A percentile compares a stretch with the other conserved stretches of the same genome.
Evolutionary conservation across 2,797 vertebrate genomes (phyloP).

Genomic region (Sarcophilus harrisii): DNA sequence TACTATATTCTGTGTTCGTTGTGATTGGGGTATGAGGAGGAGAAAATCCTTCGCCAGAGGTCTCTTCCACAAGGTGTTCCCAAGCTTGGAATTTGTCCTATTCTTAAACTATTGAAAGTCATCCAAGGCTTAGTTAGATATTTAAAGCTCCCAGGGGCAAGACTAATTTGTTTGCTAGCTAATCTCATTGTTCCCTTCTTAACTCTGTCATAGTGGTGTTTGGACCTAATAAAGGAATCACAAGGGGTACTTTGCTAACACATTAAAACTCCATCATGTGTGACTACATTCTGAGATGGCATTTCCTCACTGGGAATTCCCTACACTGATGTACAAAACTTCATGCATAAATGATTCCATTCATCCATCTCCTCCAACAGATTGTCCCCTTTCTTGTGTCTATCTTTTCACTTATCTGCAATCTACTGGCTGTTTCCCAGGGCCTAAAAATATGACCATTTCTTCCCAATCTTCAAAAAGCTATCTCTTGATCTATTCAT

Average conservation of each 20-base stretch:
- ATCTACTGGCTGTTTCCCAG: neutral
- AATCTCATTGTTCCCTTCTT: neutral
- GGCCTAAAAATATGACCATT: neutral
- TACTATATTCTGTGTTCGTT: neutral
- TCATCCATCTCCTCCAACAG: neutral
- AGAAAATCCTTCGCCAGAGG: neutral
- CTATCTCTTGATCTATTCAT: neutral
- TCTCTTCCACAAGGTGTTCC: neutral
- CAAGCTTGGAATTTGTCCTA: neutral
- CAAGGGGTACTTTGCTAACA: neutral
- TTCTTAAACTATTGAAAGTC: neutral
- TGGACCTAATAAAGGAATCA: neutral
- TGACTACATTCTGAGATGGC: neutral
- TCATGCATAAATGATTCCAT: neutral
- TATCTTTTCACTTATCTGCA: neutral
- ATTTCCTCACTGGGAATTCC: neutral
- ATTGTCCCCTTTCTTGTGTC: neutral
- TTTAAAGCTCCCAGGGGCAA: neutral
- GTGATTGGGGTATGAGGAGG: neutral
- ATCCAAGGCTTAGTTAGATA: neutral
- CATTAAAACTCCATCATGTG: neutral
- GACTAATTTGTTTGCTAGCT: neutral
- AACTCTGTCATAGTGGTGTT: neutral
- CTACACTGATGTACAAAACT: neutral
- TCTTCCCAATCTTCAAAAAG: neutral